Base-by-base conservation (phyloP, 2,797 vertebrate genomes). In the Mus caroli region DNA sequence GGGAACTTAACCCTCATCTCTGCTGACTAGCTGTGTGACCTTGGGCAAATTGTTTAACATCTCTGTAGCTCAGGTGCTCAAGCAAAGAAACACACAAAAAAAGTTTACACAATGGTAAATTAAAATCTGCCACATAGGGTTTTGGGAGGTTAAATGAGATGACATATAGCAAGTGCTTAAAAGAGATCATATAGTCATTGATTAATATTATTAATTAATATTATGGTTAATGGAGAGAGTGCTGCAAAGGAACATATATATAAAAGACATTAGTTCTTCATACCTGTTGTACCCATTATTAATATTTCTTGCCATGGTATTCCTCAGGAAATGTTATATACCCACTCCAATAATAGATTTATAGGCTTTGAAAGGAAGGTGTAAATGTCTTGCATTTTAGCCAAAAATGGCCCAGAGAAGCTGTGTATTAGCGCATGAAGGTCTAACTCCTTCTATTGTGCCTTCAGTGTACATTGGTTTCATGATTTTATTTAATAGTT, bases 311-410 rank as follows among this genome's bases (percentile, higher is more conserved):
- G 67, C 60, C 46, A 9, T 79, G 46, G 26, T 19, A n/a, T 90
- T 90, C 90, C 10, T 84, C 56, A 12, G 67, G 31, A 88, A 96
- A 85, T 77, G 12, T 54, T 79, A 90, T 83, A 37, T 54, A 56
- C 0, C 82, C 90, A 92, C 3, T 5, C 5, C 24, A 93, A 54
- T 46, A 31, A 88, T 40, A 50, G 50, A 83, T 60, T 79, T 76
- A 43, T 17, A 43, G 24, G 79, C 94, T 95, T 80, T 28, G 54
- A 87, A 95, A 88, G 40, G 37, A 91, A 93, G 83, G 91, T 77
- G 52, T 60, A 54, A 56, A 34, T 84, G n/a, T 43, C 46, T 90
- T 37, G 82, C 4, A 86, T 79, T 92, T 87, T 60, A 75, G 67
- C 54, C 46, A 43, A 52, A 37, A 93, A n/a, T 50, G 58, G 28